Conservation (phyloP, 2,113 vertebrate species). For the Strigops habroptila region DNA sequence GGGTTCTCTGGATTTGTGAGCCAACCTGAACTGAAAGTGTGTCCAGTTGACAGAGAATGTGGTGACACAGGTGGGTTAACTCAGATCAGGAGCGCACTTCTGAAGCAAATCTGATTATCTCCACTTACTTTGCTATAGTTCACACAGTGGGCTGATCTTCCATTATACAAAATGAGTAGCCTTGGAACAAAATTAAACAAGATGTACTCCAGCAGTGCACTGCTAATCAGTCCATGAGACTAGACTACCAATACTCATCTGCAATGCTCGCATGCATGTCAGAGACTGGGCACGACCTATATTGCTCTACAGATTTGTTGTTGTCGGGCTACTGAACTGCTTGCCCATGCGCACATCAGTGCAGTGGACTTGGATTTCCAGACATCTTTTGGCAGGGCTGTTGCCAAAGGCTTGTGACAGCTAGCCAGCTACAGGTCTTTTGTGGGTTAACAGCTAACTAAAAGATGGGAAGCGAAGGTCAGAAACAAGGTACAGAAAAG, state of each 20-base stretch:
- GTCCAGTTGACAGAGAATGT: not conserved
- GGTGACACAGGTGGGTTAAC: not conserved
- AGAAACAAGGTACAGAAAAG: not conserved
- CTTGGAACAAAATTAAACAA: not conserved
- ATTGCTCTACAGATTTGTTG: not conserved
- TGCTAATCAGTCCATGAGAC: not conserved
- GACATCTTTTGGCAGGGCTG: not conserved
- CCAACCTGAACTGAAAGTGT: not conserved
- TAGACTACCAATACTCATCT: not conserved
- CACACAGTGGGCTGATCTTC: not conserved
- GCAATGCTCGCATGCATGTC: not conserved
- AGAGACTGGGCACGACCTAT: not conserved
- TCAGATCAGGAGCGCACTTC: not conserved
- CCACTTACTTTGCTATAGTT: not conserved
- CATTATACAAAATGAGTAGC: not conserved
- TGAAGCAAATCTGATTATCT: not conserved
- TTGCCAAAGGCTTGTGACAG: not conserved
- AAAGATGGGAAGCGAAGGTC: not conserved
- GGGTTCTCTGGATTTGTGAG: not conserved
- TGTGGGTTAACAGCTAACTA: not conserved
- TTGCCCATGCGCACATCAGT: fast-evolving
- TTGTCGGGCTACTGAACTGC: not conserved
- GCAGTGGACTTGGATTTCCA: not conserved
- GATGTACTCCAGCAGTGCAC: not conserved
- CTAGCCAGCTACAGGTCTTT: not conserved